Base-by-base conservation (phyloP, 2,888 invertebrate genomes). In the Tanaodytes sp. region DNA sequence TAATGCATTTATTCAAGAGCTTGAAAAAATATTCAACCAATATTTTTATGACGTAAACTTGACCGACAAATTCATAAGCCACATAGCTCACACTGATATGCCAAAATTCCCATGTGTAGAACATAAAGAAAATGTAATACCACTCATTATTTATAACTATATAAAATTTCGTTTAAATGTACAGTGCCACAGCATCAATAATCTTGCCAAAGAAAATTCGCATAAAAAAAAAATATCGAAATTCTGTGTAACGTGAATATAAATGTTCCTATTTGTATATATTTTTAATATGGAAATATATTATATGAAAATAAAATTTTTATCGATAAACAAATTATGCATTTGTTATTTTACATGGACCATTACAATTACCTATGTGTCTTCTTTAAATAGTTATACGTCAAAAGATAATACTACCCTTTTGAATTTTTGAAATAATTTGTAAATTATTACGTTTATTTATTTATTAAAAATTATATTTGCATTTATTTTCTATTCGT, bases 51-150 rank as follows among this genome's bases (percentile, higher is more conserved):
- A 33, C 11, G 20, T 19, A 33, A 12, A 48, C 36, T 23, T 48
- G 14, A n/a, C 33, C 6, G 4, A 2, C 6, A 48, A 16, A 5
- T 33, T 48, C 12, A 2, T 36, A n/a, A 19, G 36, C n/a, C 18
- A 48, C 20, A 16, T 48, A 36, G 14, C 6, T 1, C 8, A n/a
- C 18, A 48, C 2, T 12, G 36, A 15, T 19, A n/a, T 48, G 12
- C 48, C 48, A 15, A 36, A n/a, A 19, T 48, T 48, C 27, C 48
- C 48, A 12, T 48, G 48, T 12, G 20, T 19, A 12, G 48, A 48
- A 12, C 48, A 48, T 14, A 48, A 36, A 48, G 1, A 36, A 12
- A 14, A 8, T 2, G 14, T 48, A 2, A 9, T 48, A 19, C 1
- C 36, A 11, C 19, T 19, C 33, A 48, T 48, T n/a, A 36, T 33